Base-by-base conservation (phyloP, 2,797 vertebrate genomes). In the Dromococcyx pavoninus region DNA sequence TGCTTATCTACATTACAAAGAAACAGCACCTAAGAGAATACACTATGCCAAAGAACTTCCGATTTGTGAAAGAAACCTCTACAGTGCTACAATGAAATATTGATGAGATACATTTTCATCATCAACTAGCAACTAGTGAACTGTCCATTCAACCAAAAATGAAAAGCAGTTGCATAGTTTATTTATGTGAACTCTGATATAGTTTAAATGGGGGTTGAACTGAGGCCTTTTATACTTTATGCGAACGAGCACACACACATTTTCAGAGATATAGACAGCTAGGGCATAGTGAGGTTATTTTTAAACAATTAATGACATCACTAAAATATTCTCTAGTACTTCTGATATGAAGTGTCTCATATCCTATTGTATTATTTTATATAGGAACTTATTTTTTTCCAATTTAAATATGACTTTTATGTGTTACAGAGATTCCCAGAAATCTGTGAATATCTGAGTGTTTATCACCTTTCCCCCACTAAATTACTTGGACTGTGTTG, bases 251-350 rank as follows among this genome's bases (percentile, higher is more conserved):
- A 35, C 1, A 3, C 79, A 39, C 22, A 75, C 28, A 5, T 44
- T 79, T 32, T 35, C 32, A 79, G 30, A 44, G 91, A 81, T 24
- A 62, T 14, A 65, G 21, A 11, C 9, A 76, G 30, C 11, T 80
- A 39, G 75, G n/a, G 53, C 5, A 27, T 11, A 61, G 5, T 54
- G 50, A 75, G 15, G 8, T 58, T 78, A 54, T 89, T 72, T 80
- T 91, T 61, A 91, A 89, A 35, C 6, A 12, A 30, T 41, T 76
- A 60, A 50, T 71, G 33, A 28, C 25, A 60, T 60, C 17, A 75
- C 19, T 60, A n/a, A 91, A 91, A 56, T 72, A n/a, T 60, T 89
- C 93, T 60, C 62, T 81, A 48, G 22, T 69, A 48, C 78, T 64
- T 93, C 62, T 85, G 35, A 44, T 16, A 44, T 17, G 16, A 69